A percentile compares a stretch with the other conserved stretches of the same genome.
Conservation (phyloP, 2,797 vertebrate species). For the Girardinus metallicus region DNA sequence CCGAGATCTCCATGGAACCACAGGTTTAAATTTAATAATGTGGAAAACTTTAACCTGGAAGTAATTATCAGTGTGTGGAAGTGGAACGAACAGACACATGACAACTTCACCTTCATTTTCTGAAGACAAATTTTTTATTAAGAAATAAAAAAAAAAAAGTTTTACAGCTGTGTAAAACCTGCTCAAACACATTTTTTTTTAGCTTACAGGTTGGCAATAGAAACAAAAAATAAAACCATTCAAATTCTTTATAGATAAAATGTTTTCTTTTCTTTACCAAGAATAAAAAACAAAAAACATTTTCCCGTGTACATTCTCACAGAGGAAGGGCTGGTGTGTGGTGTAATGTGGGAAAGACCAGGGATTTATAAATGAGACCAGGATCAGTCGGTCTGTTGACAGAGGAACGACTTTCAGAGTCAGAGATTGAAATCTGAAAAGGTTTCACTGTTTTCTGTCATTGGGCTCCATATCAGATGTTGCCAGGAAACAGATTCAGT, state of each 20-base stretch:
- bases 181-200: constrained; percentile 68
- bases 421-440: background rate
- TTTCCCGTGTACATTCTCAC: constrained; percentile 66
- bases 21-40: background rate
- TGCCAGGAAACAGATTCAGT: background rate
- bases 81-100: background rate
- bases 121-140: constrained; percentile 84
- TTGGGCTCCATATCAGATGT: background rate
- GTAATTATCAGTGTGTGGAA: constrained; percentile 2
- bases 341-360: constrained; percentile 43
- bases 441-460: background rate
- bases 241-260: constrained; percentile 68
- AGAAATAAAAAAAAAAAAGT: constrained; percentile 75
- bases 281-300: constrained; percentile 65
- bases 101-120: constrained; percentile 39
- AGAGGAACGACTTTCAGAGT: background rate
- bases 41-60: constrained; percentile 30
- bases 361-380: constrained; percentile 38
- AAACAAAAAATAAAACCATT: constrained; percentile 78
- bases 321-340: constrained; percentile 66
- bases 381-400: background rate
- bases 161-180: constrained; percentile 76
- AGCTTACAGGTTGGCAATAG: constrained; percentile 74
- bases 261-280: constrained; percentile 56
- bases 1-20: no score